Evolutionary conservation across 2,797 vertebrate species (phyloP).

Genomic region (Trichosurus vulpecula): DNA sequence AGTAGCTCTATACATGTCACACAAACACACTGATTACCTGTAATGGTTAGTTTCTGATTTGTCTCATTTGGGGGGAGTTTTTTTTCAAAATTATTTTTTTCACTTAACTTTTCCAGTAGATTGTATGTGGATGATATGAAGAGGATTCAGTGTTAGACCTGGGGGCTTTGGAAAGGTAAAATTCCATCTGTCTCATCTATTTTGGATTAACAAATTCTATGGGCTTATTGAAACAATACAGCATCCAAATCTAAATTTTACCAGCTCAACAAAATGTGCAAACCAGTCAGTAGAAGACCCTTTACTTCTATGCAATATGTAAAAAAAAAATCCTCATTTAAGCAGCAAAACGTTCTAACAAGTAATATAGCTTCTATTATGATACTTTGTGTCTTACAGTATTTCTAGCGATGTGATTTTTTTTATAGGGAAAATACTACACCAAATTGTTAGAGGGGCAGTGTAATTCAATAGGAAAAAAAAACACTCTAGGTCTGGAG

Average conservation of each 20-base stretch:
- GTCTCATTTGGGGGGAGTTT: background rate
- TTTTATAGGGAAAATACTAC: background rate
- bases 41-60: constrained; percentile 14
- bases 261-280: background rate
- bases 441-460: background rate
- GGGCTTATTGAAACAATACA: background rate
- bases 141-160: constrained; percentile 21
- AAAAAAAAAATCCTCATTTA: background rate
- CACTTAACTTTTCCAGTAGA: constrained; percentile 31
- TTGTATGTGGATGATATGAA: background rate
- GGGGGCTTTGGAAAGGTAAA: constrained; percentile 1
- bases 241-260: background rate
- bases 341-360: background rate
- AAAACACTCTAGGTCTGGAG: background rate
- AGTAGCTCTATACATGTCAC: background rate
- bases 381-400: background rate
- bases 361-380: constrained; percentile 15
- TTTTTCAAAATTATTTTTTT: background rate
- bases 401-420: constrained; percentile 33
- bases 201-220: background rate
- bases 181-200: background rate
- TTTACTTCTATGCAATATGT: background rate
- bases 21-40: background rate
- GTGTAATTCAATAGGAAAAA: background rate
- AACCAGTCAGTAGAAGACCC: background rate